Percentiles rank a stretch among this genome's conserved stretches.
These are phyloP conservation scores for Mionectes macconnelli DNA, from an alignment of 2,113 vertebrate genomes.

Conservation along the genomic window DNA sequence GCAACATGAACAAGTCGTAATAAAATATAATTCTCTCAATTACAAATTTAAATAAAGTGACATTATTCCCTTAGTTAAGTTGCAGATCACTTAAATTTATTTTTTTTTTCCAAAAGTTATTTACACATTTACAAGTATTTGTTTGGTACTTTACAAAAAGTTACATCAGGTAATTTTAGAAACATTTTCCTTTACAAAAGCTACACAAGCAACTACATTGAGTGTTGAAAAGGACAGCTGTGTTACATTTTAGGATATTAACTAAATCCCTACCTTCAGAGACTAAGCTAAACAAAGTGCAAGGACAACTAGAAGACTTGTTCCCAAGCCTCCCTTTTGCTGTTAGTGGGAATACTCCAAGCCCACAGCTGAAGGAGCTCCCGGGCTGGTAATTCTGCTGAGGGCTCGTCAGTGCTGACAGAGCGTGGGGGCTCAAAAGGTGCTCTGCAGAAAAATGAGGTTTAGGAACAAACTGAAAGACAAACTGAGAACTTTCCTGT, in stretches of 20 bases:
- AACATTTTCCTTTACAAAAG: constrained; percentile 52
- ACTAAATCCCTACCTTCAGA: background rate
- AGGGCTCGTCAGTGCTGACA: background rate
- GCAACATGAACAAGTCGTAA: background rate
- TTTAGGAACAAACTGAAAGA: background rate
- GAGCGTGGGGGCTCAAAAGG: background rate
- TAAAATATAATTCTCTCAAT: background rate
- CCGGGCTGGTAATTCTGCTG: accelerated
- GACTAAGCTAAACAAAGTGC: background rate
- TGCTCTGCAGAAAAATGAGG: background rate
- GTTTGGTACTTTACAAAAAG: constrained; percentile 43
- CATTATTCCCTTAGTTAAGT: background rate
- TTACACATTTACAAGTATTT: constrained; percentile 56
- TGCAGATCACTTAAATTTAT: constrained; percentile 38
- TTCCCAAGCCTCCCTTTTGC: background rate
- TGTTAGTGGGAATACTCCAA: background rate
- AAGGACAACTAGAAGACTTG: background rate
- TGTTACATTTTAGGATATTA: background rate
- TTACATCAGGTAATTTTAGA: background rate
- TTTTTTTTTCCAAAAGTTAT: constrained; percentile 36
- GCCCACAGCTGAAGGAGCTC: background rate
- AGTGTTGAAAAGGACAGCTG: background rate
- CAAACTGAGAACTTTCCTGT: background rate
- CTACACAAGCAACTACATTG: background rate
- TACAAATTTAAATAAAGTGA: background rate